Conservation (phyloP, 1,140 invertebrate species). For the Pseudoatta argentina region DNA sequence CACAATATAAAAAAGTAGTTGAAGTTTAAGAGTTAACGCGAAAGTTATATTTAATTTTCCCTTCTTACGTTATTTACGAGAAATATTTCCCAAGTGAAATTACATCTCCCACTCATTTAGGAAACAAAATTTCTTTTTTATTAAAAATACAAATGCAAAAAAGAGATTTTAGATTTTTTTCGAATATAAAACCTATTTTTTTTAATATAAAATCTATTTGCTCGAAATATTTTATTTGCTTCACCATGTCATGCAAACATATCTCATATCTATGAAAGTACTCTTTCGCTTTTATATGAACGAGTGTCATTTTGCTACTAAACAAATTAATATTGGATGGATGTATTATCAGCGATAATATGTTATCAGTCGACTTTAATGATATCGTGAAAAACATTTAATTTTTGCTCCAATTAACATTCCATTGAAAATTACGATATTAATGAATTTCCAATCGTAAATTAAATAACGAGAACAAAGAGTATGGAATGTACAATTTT, state of each 20-base stretch:
- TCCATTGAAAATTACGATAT: neutral
- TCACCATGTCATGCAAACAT: neutral
- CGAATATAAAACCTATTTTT: neutral
- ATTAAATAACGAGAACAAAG: neutral
- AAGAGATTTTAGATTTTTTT: neutral
- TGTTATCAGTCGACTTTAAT: neutral
- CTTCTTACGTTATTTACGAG: slow-evolving; percentile 1
- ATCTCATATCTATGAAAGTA: neutral
- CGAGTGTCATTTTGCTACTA: neutral
- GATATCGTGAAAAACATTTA: slow-evolving; percentile 8
- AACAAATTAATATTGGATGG: slow-evolving; percentile 27
- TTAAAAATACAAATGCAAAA: neutral
- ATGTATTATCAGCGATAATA: slow-evolving; percentile 24
- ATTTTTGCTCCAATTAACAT: slow-evolving; percentile 32
- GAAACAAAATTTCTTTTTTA: slow-evolving; percentile 1
- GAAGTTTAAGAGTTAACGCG: too few relatives aligned
- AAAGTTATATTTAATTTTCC: neutral
- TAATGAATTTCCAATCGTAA: neutral
- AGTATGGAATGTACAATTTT: neutral
- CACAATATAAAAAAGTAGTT: neutral
- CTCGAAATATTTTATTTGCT: neutral
- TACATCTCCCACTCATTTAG: neutral
- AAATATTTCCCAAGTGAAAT: neutral
- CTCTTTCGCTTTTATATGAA: neutral
- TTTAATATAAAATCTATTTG: neutral